Evolutionary conservation across 1,140 invertebrate genomes (phyloP), one percentile per base, ranked within the genome.

Genomic region (Stenopsyche tienmushanensis): DNA sequence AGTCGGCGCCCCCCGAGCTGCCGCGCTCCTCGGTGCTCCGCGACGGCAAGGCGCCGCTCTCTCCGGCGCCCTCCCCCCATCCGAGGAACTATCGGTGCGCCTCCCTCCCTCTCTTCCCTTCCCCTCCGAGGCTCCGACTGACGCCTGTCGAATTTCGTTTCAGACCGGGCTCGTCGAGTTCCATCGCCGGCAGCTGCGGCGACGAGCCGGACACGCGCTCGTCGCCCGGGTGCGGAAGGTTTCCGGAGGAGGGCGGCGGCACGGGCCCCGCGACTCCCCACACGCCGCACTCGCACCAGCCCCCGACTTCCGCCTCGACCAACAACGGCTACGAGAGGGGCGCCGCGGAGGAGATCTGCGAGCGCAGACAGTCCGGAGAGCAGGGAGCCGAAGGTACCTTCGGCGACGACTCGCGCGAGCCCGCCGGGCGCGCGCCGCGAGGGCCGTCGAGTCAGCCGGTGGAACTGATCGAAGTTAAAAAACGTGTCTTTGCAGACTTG

Each of bases 41-140:
- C 8, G 78, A 80, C 41, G 85, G 87, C 68, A 85, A 85, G 10
- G 77, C 83, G 54, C 77, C 78, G 0, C 80, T 80, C 64, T 81
- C 85, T 71, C 81, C 83, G 64, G 80, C 84, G 34, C 84, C 82
- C 47, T 84, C 84, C 41, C 84, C 85, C n/a, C 83, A 84, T 66
- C 79, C 83, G 62, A 77, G 79, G 67, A 80, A 80, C 76, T 80
- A 81, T 65, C 78, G 78, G 78, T 80, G 13, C 5, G 13, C 5
- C 13, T 7, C 29, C 5, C 29, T 34, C 29, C 5, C 5, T 34
- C 5, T 34, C 5, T 34, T 34, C 5, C 13, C 5, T 7, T 7
- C 13, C 5, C 5, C 5, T 34, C 29, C 5, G 5, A 34, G 13
- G 5, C 5, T 34, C 13, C 29, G 29, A 7, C 5, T 34, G 13